A percentile compares a stretch with the other conserved stretches of the same genome.
phyloP scores from a whole-genome alignment of 2,113 vertebrate genomes.

The Dicrurus megarhynchus region DNA sequence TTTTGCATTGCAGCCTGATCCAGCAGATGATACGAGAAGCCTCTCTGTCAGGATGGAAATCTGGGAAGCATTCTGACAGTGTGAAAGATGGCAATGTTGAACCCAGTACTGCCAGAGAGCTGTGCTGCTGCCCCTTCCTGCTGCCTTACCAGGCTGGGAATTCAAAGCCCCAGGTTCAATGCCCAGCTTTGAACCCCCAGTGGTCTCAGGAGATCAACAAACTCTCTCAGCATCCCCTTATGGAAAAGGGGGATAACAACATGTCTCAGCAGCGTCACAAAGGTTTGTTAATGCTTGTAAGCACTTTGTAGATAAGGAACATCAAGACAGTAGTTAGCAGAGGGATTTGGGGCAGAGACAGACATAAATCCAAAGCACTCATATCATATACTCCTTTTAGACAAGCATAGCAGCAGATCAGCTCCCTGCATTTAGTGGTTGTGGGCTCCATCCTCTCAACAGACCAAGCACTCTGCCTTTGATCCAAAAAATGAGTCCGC shows the following conservation, averaged over 20 bases:
- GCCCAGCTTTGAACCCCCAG: neutral
- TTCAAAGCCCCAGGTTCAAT: neutral
- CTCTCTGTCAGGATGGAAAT: neutral
- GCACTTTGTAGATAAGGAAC: conserved; percentile 40
- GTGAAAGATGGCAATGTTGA: neutral
- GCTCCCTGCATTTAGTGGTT: neutral
- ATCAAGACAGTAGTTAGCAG: conserved; percentile 28
- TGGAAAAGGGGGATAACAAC: neutral
- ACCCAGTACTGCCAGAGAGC: neutral
- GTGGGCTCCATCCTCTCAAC: conserved; percentile 19
- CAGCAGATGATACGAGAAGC: neutral
- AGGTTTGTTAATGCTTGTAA: conserved; percentile 11
- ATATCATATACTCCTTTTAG: neutral
- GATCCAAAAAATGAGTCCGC: conserved; percentile 5
- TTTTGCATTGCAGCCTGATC: neutral
- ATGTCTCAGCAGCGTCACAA: neutral
- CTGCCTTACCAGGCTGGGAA: neutral
- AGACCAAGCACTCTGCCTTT: conserved; percentile 10
- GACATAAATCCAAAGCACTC: conserved; percentile 14
- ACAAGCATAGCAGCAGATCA: neutral
- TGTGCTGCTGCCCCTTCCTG: neutral
- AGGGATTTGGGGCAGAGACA: conserved; percentile 34
- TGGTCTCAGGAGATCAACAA: neutral
- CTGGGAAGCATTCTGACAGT: neutral
- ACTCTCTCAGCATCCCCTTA: neutral